Evolutionary conservation across 2,888 invertebrate genomes (phyloP).

Genomic region (Hyposoter didymator): DNA sequence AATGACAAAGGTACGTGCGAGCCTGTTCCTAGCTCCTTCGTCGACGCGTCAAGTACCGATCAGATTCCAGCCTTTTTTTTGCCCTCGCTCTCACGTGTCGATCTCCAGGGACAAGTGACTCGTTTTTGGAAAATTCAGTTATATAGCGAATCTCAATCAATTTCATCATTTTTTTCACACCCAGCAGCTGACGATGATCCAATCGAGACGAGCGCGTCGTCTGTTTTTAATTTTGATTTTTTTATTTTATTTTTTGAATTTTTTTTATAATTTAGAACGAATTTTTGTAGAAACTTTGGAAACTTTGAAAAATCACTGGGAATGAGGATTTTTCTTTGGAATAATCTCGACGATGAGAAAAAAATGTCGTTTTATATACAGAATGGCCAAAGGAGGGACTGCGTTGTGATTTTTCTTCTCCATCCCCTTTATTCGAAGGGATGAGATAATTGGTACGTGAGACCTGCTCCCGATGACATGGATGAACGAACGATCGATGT

Average conservation of each 20-base stretch:
- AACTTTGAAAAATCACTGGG: background rate
- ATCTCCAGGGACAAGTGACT: slow-evolving; percentile 76
- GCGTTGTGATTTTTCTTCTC: slow-evolving; percentile 15
- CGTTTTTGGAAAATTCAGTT: slow-evolving; percentile 38
- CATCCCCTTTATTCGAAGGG: background rate
- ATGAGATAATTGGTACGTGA: slow-evolving; percentile 48
- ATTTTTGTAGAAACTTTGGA: background rate
- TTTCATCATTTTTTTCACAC: slow-evolving; percentile 66
- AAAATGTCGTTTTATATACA: background rate
- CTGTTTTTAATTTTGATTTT: no score
- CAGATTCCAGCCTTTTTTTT: slow-evolving; percentile 67
- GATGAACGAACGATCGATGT: slow-evolving; percentile 66
- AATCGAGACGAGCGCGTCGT: no score
- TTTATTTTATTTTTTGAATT: no score
- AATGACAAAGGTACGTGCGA: background rate
- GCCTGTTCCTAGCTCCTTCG: slow-evolving; percentile 34
- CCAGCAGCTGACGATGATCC: no score
- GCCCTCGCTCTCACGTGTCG: slow-evolving; percentile 71
- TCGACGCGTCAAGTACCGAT: slow-evolving; percentile 61
- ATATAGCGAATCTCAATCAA: slow-evolving; percentile 71
- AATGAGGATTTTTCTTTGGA: background rate
- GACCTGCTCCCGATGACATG: slow-evolving; percentile 34
- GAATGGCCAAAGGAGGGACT: background rate
- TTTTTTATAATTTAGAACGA: background rate
- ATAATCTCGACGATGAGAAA: background rate